Base-by-base conservation (phyloP, 2,113 vertebrate species). In the Opisthocomus hoazin region DNA sequence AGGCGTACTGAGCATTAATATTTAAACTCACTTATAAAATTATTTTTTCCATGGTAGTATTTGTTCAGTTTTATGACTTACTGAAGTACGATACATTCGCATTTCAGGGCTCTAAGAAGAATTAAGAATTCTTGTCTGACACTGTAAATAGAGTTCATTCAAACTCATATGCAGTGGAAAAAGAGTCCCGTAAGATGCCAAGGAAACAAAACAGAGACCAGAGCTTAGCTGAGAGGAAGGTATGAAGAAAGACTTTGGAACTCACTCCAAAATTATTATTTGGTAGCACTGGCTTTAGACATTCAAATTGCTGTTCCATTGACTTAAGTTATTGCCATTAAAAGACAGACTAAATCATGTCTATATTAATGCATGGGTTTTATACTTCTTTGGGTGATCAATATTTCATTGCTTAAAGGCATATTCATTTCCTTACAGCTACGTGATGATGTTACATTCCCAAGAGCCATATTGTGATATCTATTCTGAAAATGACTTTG, bases 1-100 rank as follows among this genome's bases (percentile, higher is more conserved):
- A 94, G 66, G 60, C 56, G 15, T 48, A 85, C 4, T 65, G 26
- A 78, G 18, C 75, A 97, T 97, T 96, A 97, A 97, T 97, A 97
- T 97, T 97, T 95, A 96, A 97, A 95, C 46, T 95, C 56, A 69
- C 64, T 96, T 90, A 45, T 43, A 91, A 92, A 95, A 87, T 95
- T 84, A 65, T 95, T 97, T 94, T 93, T 91, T 90, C 30, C 68
- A n/a, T 46, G 22, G 36, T 85, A 91, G 27, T 96, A 95, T 97
- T 97, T 96, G 74, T 83, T 96, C 89, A 94, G 66, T 94, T 97
- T 96, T 96, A 80, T 93, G 86, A 89, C 64, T 94, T 94, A 89
- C 60, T 89, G 71, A 93, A 89, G 53, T 88, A 78, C 64, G 94
- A 64, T 92, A 46, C 4, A 41, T 92, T 94, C 79, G 26, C 54